Conservation (phyloP, 1,140 invertebrate species). For the Drosophila malerkotliana region DNA sequence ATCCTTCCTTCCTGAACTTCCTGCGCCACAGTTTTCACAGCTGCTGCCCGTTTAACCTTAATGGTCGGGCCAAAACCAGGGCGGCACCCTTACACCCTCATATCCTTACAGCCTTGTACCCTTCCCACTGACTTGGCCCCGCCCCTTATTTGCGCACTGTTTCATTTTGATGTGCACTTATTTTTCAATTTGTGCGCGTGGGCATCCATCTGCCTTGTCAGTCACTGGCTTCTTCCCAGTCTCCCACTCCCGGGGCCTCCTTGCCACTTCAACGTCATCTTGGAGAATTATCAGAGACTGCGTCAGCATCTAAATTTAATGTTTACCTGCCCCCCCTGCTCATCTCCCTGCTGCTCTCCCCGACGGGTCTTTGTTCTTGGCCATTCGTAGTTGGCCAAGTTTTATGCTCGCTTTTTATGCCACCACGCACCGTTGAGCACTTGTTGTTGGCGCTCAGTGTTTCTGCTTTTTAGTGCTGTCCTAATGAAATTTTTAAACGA, state of each 20-base stretch:
- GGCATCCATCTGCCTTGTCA: conserved; percentile 28
- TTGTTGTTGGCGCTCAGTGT: conserved; percentile 19
- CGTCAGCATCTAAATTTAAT: conserved; percentile 57
- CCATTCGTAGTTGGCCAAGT: conserved; percentile 51
- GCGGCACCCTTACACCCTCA: conserved; percentile 15
- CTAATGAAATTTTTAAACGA: conserved; percentile 62
- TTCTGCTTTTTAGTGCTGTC: conserved; percentile 42
- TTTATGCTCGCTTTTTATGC: conserved; percentile 66
- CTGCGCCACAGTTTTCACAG: conserved; percentile 32
- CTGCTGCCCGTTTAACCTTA: conserved; percentile 62
- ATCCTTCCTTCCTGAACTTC: conserved; percentile 62
- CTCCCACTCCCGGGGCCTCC: conserved; percentile 10
- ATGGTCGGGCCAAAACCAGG: conserved; percentile 37
- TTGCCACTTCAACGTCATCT: conserved; percentile 48
- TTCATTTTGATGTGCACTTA: conserved; percentile 66
- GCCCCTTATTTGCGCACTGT: conserved; percentile 21
- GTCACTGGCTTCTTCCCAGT: conserved; percentile 1
- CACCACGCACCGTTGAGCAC: conserved; percentile 60
- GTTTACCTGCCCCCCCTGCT: conserved; percentile 14
- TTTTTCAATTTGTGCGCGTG: conserved; percentile 69
- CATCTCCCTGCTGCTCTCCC: not conserved
- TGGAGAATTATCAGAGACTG: conserved; percentile 52
- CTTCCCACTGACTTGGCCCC: not conserved
- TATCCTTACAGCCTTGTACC: conserved; percentile 2
- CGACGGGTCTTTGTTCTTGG: conserved; percentile 36